These are phyloP conservation scores for human (Homo sapiens) DNA, from an alignment of 2,113 vertebrate species.

Conservation along the genomic window DNA sequence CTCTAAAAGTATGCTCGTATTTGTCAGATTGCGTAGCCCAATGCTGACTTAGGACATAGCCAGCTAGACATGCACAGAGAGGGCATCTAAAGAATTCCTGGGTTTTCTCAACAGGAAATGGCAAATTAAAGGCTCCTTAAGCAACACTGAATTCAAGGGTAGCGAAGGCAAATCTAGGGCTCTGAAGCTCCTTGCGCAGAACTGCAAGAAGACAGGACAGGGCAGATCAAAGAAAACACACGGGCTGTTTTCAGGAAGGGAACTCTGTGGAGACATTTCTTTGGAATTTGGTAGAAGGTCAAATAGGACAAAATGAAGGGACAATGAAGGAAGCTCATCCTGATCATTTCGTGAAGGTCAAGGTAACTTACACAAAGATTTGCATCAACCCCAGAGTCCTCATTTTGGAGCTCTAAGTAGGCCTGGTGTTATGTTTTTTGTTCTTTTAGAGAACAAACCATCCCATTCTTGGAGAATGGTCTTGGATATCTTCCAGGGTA, in stretches of 20 bases:
- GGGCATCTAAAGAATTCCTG: constrained; percentile 12
- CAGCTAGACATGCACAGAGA: background rate
- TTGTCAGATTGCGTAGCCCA: background rate
- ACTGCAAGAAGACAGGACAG: background rate
- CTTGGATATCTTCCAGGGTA: background rate
- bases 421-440: background rate
- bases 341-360: constrained; percentile 25
- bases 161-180: background rate
- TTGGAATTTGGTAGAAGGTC: background rate
- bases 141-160: background rate
- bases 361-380: constrained; percentile 32
- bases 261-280: constrained; percentile 1
- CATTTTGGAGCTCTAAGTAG: constrained; percentile 8
- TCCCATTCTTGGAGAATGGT: background rate
- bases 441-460: constrained; percentile 47
- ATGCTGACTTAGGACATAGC: constrained; percentile 20
- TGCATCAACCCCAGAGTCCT: background rate
- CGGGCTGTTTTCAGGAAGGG: background rate
- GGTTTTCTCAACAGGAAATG: constrained; percentile 14
- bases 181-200: background rate
- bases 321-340: background rate
- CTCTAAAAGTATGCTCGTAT: background rate
- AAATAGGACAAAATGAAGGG: background rate
- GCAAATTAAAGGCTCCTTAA: constrained; percentile 43
- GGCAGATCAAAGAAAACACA: constrained; percentile 7